Evolutionary conservation across 2,113 vertebrate genomes (phyloP).

Genomic region (Charina bottae): DNA sequence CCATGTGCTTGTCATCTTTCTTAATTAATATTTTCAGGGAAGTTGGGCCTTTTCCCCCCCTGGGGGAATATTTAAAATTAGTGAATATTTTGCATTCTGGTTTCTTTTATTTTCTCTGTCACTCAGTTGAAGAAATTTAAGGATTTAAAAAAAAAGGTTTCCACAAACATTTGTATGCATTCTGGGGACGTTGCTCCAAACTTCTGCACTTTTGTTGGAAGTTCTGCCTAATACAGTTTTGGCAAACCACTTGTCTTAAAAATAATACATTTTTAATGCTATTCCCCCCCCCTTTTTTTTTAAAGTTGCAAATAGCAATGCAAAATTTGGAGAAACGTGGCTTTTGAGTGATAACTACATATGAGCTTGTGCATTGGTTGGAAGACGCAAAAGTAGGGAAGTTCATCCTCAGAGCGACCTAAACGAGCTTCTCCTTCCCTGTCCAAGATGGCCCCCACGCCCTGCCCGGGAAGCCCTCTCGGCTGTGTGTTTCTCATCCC

Average conservation of each 20-base stretch:
- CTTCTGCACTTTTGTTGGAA: neutral
- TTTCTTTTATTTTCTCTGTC: neutral
- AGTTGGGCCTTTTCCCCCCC: neutral
- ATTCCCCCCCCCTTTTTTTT: neutral
- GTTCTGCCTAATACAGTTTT: neutral
- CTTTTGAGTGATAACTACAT: neutral
- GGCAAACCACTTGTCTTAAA: neutral
- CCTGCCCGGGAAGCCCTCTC: neutral
- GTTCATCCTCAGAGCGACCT: neutral
- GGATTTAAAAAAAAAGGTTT: neutral
- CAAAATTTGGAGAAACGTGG: neutral
- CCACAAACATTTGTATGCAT: neutral
- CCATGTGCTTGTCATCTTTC: neutral
- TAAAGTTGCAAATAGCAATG: neutral
- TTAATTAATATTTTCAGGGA: neutral
- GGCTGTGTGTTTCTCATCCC: neutral
- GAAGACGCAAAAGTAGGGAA: neutral
- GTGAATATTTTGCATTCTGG: neutral
- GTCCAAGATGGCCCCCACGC: too few species aligned
- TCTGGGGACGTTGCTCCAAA: neutral
- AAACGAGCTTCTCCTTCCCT: neutral
- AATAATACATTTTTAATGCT: neutral
- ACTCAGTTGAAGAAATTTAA: neutral
- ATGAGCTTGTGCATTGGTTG: neutral
- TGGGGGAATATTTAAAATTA: neutral